These are phyloP conservation scores for Pseudachorutes palmiensis DNA, from an alignment of 1,140 invertebrate genomes.

Conservation along the genomic window DNA sequence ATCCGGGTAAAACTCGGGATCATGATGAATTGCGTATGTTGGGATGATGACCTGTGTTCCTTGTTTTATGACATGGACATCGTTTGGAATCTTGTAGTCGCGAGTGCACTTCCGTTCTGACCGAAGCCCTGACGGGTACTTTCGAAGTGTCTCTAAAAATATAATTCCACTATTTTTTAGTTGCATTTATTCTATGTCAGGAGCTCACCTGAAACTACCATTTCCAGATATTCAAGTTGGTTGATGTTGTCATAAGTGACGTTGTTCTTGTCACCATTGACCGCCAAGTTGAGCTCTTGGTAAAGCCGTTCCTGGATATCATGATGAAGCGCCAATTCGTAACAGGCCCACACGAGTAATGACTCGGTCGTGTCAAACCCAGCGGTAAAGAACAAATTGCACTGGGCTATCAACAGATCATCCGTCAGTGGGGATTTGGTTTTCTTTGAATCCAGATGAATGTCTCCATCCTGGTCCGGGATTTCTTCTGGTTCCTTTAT, in stretches of 20 bases:
- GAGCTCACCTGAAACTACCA: background rate
- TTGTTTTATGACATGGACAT: background rate
- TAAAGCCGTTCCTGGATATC: slow-evolving; percentile 41
- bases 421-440: slow-evolving; percentile 13
- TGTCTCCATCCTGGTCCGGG: slow-evolving; percentile 33
- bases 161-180: background rate
- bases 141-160: background rate
- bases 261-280: background rate
- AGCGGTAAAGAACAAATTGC: slow-evolving; percentile 44
- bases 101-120: background rate
- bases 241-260: background rate
- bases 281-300: background rate
- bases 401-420: slow-evolving; percentile 35
- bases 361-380: slow-evolving; percentile 45
- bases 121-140: background rate
- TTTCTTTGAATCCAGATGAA: slow-evolving; percentile 38
- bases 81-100: background rate
- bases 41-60: slow-evolving; percentile 46
- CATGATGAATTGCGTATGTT: slow-evolving; percentile 53
- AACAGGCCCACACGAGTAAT: slow-evolving; percentile 40
- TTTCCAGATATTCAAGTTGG: background rate
- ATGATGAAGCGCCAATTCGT: slow-evolving; percentile 42
- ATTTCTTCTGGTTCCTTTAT: background rate
- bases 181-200: background rate
- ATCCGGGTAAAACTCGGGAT: slow-evolving; percentile 54